phyloP scores from a whole-genome alignment of 2,113 vertebrate genomes.

The Arizona elegans region DNA sequence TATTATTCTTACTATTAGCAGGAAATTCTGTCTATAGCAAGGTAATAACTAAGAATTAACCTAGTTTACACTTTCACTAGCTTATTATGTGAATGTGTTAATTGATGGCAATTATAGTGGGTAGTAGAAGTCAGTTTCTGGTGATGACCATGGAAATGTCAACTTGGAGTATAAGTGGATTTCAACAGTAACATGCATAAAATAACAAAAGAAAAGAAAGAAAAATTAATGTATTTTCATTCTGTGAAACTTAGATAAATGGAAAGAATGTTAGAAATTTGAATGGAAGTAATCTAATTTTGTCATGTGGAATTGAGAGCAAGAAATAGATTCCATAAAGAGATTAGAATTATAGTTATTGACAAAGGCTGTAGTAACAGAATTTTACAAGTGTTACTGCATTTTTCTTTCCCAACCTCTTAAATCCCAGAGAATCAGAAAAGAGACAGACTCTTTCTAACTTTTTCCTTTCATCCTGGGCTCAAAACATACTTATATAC shows the following conservation, averaged over 20 bases:
- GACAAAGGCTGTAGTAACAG: neutral
- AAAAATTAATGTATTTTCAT: neutral
- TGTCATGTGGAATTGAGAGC: neutral
- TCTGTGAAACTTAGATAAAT: neutral
- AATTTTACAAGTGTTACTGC: neutral
- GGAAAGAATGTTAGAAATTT: neutral
- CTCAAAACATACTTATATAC: neutral
- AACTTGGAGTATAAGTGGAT: neutral
- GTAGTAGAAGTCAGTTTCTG: neutral
- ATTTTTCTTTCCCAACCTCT: neutral
- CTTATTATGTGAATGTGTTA: neutral
- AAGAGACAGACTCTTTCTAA: neutral
- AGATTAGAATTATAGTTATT: neutral
- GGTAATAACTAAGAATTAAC: neutral
- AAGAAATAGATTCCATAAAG: neutral
- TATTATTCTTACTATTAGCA: neutral
- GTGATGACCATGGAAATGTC: neutral
- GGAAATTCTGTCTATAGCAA: neutral
- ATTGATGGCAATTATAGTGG: neutral
- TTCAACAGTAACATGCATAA: neutral
- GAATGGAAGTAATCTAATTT: neutral
- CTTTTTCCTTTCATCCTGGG: neutral
- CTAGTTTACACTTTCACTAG: neutral
- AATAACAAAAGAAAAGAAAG: neutral
- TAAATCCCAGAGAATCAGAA: neutral